Conservation (phyloP, 2,797 vertebrate genomes). For the Anomalospiza imberbis region DNA sequence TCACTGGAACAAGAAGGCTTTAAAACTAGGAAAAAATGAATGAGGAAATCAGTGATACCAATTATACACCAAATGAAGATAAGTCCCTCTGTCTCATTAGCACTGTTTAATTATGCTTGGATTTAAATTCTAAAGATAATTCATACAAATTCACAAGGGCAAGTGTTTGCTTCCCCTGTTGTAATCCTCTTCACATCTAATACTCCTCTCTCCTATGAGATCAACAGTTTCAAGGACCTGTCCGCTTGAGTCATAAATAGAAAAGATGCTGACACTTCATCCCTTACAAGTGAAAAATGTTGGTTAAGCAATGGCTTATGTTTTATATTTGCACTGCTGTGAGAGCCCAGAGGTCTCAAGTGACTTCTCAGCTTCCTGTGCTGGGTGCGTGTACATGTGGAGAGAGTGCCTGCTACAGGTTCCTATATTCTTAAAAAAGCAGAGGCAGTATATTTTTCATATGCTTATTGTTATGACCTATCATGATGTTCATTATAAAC, state of each 20-base stretch:
- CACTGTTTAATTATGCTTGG: slow-evolving; percentile 49
- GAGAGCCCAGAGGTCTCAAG: neutral
- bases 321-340: neutral
- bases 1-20: slow-evolving; percentile 10
- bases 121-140: slow-evolving; percentile 58
- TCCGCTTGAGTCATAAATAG: neutral
- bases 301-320: neutral
- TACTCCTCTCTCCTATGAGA: neutral
- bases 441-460: neutral
- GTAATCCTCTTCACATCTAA: slow-evolving; percentile 13
- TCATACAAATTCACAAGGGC: slow-evolving; percentile 44
- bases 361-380: neutral
- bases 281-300: neutral
- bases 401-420: neutral
- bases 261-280: neutral
- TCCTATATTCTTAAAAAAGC: neutral
- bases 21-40: slow-evolving; percentile 47
- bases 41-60: slow-evolving; percentile 47
- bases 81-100: slow-evolving; percentile 53
- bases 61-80: slow-evolving; percentile 39
- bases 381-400: rapidly evolving
- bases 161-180: slow-evolving; percentile 40
- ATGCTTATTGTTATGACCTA: neutral
- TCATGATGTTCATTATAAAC: neutral
- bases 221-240: slow-evolving; percentile 9